Evolutionary conservation across 2,797 vertebrate genomes (phyloP), one percentile per base, ranked within the genome.

Genomic region (Schizopygopsis malacanthus): DNA sequence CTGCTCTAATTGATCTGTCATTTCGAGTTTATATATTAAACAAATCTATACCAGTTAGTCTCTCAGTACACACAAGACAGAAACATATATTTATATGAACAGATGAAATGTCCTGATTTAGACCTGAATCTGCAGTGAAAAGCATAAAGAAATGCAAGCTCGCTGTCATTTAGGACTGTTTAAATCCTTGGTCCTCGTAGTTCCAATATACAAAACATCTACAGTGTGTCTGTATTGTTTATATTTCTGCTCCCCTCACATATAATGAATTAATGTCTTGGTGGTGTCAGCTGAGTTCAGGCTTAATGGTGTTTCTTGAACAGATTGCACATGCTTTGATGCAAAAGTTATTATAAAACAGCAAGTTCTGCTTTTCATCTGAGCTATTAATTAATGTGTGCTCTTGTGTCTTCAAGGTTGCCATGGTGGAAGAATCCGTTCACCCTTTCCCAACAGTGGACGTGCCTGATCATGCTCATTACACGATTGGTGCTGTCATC

Each of bases 381-480:
- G 10, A 79, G 18, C 52, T 79, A 37, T 72, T 69, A 77, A 84
- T 84, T 77, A 69, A n/a, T 73, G 8, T 85, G 13, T n/a, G 8
- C 22, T 52, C 41, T 2, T 63, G 78, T 71, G 67, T 82, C 89
- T 87, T 79, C 43, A 92, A 99, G 98, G 93, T 91, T 88, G 90
- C 91, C 83, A 94, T 94, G 89, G 87, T 85, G 71, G 89, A 93
- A 22, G 85, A 90, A 33, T 50, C 39, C 39, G 90, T 91, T 0
- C 76, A 75, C 87, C 92, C 95, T 12, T 97, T 96, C 90, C 97
- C 97, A 67, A 99, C 97, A 0, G 96, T 94, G 33, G 96, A 98
- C 43, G 96, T 98, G 4, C 97, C 98, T 0, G 97, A 96, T 86
- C 96, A 98, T 20, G 97, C 95, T 81, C 97, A 99, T 92, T 98